Base-by-base conservation (phyloP, 2,113 vertebrate genomes). In the Regulus satrapa region DNA sequence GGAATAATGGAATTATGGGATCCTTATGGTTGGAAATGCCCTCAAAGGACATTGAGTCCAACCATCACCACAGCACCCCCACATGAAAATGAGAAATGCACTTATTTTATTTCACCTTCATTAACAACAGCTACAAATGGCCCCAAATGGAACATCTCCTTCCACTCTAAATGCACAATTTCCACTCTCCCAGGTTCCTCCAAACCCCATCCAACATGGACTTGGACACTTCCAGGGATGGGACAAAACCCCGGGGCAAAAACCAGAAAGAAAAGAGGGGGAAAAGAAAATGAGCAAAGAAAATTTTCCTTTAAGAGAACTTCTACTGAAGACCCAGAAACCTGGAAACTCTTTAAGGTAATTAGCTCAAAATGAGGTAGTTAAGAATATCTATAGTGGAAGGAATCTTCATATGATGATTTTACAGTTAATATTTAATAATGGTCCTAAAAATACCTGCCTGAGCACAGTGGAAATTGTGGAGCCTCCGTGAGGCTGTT, bases 1-100 rank as follows among this genome's bases (percentile, higher is more conserved):
- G 26, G 40, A 66, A 17, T 56, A 1, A 1, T 21, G 46, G 46
- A 54, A 61, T 46, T 52, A 21, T 12, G 18, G 54, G 40, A 46
- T 46, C 3, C 1, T 45, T 46, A 6, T 0, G 0, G 10, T 2
- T 46, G 54, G 69, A 54, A 54, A 67, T 67, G 5, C n/a, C 29
- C 29, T 31, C 8, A 6, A 2, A 64, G 43, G 18, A 23, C 49
- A 49, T 12, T 0, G 4, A 63, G 31, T 49, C 25, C 41, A 31
- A 10, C 14, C 3, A 0, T 12, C 43, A 36, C 17, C 36, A 17
- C 31, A 34, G 21, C 38, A 32, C 13, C 34, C 6, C 24, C 75
- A 29, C 19, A 9, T 5, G 26, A 28, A 55, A 59, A 76, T 28
- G 9, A 67, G 34, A 67, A 84, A 34, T 45, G 14, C 4, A 8